Evolutionary conservation across 1,140 invertebrate species (phyloP).

Genomic region (Drosophila simulans): DNA sequence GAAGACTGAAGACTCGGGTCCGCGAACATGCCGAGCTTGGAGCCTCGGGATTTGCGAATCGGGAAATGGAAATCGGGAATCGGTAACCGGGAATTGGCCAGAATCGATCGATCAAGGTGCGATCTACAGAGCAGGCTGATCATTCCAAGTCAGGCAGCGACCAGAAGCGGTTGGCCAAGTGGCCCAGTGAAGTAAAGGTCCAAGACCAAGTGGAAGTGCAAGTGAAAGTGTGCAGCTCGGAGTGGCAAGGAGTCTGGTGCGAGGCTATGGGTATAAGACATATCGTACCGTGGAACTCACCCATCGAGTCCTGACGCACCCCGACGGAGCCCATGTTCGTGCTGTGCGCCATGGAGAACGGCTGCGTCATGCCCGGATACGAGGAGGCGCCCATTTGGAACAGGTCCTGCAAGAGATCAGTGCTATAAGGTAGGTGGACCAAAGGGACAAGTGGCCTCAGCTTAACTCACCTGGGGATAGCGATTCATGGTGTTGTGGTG

Average conservation of each 20-base stretch:
- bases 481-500: constrained; percentile 96
- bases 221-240: neutral
- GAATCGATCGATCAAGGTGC: neutral
- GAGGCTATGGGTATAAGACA: neutral
- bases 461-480: constrained; percentile 92
- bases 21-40: neutral
- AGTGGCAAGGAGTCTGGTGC: neutral
- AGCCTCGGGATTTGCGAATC: neutral
- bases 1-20: neutral
- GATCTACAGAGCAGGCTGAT: neutral
- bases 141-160: neutral
- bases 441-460: too few species aligned
- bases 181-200: neutral
- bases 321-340: constrained; percentile 95
- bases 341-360: constrained; percentile 96
- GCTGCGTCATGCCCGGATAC: constrained; percentile 96
- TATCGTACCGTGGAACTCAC: constrained; percentile 86
- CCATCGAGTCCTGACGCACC: constrained; percentile 95
- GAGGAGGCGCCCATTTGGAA: constrained; percentile 95
- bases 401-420: constrained; percentile 67
- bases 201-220: neutral
- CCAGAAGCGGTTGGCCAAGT: neutral
- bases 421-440: too few species aligned
- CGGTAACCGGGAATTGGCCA: neutral
- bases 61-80: neutral